Evolutionary conservation across 1,140 invertebrate species (phyloP), one percentile per base, ranked within the genome.

Genomic region (Papilio polytes): DNA sequence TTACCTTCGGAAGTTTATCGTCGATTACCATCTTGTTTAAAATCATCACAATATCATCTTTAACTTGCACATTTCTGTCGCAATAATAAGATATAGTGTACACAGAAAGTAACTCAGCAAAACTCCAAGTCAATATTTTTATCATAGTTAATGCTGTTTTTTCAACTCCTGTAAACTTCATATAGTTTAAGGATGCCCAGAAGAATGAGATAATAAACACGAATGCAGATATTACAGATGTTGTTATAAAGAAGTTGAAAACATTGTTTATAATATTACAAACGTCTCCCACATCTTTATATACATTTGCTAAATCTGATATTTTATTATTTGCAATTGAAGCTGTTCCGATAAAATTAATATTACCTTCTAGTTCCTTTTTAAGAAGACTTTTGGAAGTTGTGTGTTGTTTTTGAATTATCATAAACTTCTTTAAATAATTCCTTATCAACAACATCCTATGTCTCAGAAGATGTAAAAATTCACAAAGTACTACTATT

Each of bases 11-110:
- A 6, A 90, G 74, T 7, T 85, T 81, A 59, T 88, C 88, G 73
- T 90, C 85, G 84, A 88, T 92, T n/a, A 91, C 82, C 22, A 91
- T 82, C 73, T 88, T 85, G 63, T 89, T 91, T 8, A 89, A 84
- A 7, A 88, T 80, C 41, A 86, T 51, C 80, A 84, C 86, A 0
- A 86, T 91, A 1, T 80, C 41, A 7, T 85, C 86, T 56, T 87
- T 82, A 59, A 81, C 86, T 82, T 79, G 41, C 82, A 84, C 41
- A 79, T 90, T 20, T 41, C 51, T 82, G 77, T 91, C 89, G 83
- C 92, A 91, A 73, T 81, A 44, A 18, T 85, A 84, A 4, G 82
- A 89, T 79, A 93, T 85, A 8, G 85, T 63, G 15, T 82, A 82
- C 12, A 93, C 82, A 41, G 73, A 81, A 51, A 85, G 22, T n/a